Evolutionary conservation across 2,888 invertebrate species (phyloP).

Genomic region (Physocephala rufipes): DNA sequence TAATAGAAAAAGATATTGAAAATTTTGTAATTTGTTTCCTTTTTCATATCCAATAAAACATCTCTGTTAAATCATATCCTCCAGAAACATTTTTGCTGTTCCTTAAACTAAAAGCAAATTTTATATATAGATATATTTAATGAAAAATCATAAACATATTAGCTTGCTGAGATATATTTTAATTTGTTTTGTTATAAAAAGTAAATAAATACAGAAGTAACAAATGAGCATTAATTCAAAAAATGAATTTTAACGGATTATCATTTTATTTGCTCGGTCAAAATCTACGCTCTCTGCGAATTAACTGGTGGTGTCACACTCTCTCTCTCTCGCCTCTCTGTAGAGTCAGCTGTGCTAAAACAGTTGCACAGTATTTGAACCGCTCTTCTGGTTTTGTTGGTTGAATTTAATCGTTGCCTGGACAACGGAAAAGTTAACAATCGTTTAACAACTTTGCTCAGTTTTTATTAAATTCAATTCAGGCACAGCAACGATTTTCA

Average conservation of each 20-base stretch:
- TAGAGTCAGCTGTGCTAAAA: neutral
- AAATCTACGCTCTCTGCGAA: neutral
- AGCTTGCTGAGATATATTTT: slow-evolving; percentile 44
- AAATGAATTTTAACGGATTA: neutral
- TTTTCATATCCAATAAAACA: no score
- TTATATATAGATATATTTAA: slow-evolving; percentile 29
- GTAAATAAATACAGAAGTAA: slow-evolving; percentile 40
- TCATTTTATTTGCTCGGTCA: neutral
- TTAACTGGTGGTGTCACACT: neutral
- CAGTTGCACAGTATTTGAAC: no score
- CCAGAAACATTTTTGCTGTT: slow-evolving; percentile 34
- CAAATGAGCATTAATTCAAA: slow-evolving; percentile 15
- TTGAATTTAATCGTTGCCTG: slow-evolving; percentile 22
- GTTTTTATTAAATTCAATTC: neutral
- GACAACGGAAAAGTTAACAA: slow-evolving; percentile 33
- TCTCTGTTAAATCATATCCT: slow-evolving; percentile 18
- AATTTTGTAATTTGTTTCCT: no score
- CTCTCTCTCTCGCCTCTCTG: no score
- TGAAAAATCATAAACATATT: slow-evolving; percentile 28
- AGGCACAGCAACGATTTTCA: neutral
- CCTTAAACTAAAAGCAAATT: slow-evolving; percentile 29
- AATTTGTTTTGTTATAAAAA: slow-evolving; percentile 47
- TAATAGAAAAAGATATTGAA: no score
- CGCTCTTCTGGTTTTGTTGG: no score
- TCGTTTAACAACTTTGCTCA: slow-evolving; percentile 29